Evolutionary conservation across 2,113 vertebrate genomes (phyloP).

Genomic region (Anguilla japonica): DNA sequence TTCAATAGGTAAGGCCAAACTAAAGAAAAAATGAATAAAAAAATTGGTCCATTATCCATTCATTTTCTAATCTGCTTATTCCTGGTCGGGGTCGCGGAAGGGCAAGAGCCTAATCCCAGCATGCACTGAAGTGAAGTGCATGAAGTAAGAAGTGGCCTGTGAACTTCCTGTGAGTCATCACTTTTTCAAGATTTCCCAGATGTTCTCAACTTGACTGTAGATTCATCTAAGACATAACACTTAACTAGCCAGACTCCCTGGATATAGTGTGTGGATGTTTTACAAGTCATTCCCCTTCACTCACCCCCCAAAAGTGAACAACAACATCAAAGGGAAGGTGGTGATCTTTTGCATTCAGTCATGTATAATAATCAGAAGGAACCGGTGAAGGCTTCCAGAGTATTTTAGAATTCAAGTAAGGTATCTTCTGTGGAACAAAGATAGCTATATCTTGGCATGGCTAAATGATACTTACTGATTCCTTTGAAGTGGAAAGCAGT

Average conservation of each 20-base stretch:
- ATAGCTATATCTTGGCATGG: constrained; percentile 29
- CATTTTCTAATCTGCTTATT: no score
- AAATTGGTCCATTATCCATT: no score
- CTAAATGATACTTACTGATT: constrained; percentile 41
- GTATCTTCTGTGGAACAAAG: neutral
- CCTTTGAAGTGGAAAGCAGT: constrained; percentile 42
- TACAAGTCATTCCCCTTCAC: neutral
- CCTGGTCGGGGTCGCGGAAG: no score
- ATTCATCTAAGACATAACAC: neutral
- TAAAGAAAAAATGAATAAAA: no score
- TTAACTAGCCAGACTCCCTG: neutral
- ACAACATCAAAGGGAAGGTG: neutral
- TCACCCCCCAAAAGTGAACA: neutral
- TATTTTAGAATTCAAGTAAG: neutral
- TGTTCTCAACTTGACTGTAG: neutral
- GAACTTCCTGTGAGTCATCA: constrained; percentile 24
- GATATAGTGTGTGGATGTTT: neutral
- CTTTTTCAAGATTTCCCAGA: constrained; percentile 24
- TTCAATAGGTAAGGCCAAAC: no score
- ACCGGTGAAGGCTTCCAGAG: constrained; percentile 32
- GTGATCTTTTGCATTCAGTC: neutral
- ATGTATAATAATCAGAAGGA: neutral
- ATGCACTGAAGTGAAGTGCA: no score
- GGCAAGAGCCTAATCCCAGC: no score
- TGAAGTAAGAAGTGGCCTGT: neutral